phyloP scores from a whole-genome alignment of 2,113 vertebrate genomes.

The Thomomys bottae region DNA sequence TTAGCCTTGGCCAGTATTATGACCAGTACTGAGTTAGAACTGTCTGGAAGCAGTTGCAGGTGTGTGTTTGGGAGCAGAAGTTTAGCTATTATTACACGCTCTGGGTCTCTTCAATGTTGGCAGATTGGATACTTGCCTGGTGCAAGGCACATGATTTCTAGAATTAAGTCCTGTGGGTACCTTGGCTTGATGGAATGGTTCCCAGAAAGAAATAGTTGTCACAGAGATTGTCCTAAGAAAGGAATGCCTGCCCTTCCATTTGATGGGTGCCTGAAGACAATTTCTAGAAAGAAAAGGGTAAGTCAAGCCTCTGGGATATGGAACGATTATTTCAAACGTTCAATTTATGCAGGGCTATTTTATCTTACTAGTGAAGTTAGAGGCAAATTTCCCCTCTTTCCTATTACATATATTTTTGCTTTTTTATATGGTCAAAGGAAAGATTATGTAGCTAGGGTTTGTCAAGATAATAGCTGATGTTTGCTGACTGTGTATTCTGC shows the following conservation, averaged over 20 bases:
- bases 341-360: rapidly evolving
- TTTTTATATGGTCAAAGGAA: not conserved
- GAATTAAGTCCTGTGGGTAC: not conserved
- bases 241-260: not conserved
- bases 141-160: not conserved
- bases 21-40: not conserved
- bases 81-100: not conserved
- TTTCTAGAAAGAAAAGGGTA: not conserved
- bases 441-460: not conserved
- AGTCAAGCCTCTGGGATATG: not conserved
- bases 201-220: not conserved
- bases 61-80: no score
- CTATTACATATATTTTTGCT: not conserved
- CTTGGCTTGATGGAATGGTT: not conserved
- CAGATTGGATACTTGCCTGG: not conserved
- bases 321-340: no score
- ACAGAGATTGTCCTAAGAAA: not conserved
- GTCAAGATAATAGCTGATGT: not conserved
- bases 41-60: not conserved
- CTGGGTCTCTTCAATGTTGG: not conserved
- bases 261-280: rapidly evolving
- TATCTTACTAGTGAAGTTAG: rapidly evolving
- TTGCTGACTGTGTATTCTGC: not conserved
- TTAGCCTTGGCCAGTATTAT: not conserved
- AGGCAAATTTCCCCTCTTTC: not conserved